Percentiles rank a stretch among this genome's conserved stretches.
These are phyloP conservation scores for Andrena camellia DNA, from an alignment of 2,888 invertebrate genomes.

Conservation along the genomic window DNA sequence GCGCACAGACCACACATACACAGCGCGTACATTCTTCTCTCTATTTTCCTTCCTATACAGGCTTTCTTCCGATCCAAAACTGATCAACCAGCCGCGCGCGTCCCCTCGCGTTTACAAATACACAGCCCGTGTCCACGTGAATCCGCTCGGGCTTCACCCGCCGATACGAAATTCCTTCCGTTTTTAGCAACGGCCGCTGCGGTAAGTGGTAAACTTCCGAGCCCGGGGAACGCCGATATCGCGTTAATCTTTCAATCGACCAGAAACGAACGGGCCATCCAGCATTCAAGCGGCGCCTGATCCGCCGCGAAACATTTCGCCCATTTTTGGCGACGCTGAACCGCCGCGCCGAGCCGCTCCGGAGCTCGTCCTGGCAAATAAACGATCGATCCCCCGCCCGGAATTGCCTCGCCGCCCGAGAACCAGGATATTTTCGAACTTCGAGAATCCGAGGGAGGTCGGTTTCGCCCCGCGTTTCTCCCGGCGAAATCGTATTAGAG, in stretches of 20 bases:
- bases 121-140: not conserved
- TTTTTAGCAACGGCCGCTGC: not conserved
- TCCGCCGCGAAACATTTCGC: not conserved
- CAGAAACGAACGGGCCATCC: not conserved
- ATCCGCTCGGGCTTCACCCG: not conserved
- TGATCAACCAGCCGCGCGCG: constrained; percentile 6
- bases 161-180: not conserved
- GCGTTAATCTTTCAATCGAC: not conserved
- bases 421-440: constrained; percentile 18
- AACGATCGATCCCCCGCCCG: constrained; percentile 20
- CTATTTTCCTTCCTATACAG: constrained; percentile 28
- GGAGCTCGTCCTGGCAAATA: not conserved
- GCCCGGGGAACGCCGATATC: not conserved
- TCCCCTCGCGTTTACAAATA: constrained; percentile 14
- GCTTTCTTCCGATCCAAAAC: constrained; percentile 18
- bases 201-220: not conserved
- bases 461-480: not conserved
- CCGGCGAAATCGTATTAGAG: constrained; percentile 17
- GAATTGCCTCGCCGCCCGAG: not conserved
- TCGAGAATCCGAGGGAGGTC: not conserved
- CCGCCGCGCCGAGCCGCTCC: not conserved
- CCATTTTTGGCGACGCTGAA: not conserved
- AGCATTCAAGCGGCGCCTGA: not conserved
- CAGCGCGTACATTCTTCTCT: constrained; percentile 24
- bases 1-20: not conserved